Conservation (phyloP, 2,113 vertebrate species). For the Alaudala cheleensis region DNA sequence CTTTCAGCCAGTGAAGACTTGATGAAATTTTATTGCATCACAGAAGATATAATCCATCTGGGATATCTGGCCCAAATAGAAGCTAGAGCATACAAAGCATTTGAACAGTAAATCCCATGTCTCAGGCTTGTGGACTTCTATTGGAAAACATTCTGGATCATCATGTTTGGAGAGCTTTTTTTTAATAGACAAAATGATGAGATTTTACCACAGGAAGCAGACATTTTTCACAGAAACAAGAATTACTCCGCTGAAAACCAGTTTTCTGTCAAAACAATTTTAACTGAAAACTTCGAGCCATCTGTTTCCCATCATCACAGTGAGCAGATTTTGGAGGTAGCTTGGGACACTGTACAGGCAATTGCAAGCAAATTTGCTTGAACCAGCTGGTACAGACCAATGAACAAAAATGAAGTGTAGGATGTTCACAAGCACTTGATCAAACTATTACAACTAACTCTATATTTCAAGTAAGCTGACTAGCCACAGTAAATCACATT, state of each 20-base stretch:
- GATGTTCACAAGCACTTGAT: background rate
- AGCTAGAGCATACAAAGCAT: background rate
- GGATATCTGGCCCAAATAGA: background rate
- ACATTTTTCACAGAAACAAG: constrained; percentile 11
- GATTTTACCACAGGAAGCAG: background rate
- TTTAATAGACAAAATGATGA: background rate
- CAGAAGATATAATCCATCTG: background rate
- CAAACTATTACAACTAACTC: background rate
- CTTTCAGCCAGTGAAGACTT: background rate
- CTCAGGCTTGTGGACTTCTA: background rate
- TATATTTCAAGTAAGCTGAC: background rate
- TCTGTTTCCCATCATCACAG: constrained; percentile 23
- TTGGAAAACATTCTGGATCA: background rate
- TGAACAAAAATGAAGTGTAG: background rate
- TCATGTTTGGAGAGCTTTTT: background rate
- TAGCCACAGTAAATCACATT: background rate
- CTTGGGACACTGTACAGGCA: background rate
- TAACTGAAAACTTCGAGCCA: background rate
- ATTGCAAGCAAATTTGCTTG: background rate
- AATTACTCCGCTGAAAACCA: background rate
- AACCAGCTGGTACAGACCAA: background rate
- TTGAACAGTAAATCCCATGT: background rate
- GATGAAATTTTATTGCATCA: background rate
- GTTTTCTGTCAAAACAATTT: constrained; percentile 44
- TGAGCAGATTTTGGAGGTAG: background rate